A percentile compares a stretch with the other conserved stretches of the same genome.
These are phyloP conservation scores for Gallinago solitaria DNA, from an alignment of 2,797 vertebrate genomes.

Conservation along the genomic window DNA sequence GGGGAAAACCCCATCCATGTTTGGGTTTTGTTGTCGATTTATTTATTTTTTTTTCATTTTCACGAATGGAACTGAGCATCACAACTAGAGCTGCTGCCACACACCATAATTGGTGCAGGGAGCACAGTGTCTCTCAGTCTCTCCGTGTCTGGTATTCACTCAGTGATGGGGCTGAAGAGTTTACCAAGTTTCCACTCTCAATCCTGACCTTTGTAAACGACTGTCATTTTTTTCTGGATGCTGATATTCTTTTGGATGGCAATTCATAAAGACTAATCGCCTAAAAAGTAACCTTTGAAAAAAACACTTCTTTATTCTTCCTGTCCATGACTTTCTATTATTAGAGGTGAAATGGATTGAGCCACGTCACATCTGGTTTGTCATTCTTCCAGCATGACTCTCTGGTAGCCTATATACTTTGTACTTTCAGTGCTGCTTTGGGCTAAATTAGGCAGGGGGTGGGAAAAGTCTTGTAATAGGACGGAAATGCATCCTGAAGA, in stretches of 20 bases:
- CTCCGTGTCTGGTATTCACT: not conserved
- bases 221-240: not conserved
- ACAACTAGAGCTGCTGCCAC: not conserved
- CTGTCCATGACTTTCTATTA: not conserved
- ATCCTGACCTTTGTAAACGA: slow-evolving; percentile 19
- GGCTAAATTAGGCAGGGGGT: not conserved
- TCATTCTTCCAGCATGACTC: not conserved
- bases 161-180: not conserved
- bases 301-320: slow-evolving; percentile 21
- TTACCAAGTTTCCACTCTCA: not conserved
- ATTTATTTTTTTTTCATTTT: not conserved
- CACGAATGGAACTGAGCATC: not conserved
- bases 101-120: not conserved
- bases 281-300: slow-evolving; percentile 37
- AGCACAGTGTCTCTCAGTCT: not conserved
- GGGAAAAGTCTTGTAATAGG: not conserved
- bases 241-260: slow-evolving; percentile 7
- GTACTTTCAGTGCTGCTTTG: not conserved
- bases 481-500: not conserved
- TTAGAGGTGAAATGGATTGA: slow-evolving; percentile 33
- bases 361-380: slow-evolving; percentile 27
- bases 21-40: too few species aligned
- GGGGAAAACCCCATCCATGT: not conserved
- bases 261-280: slow-evolving; percentile 15
- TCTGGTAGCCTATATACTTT: not conserved